Base-by-base conservation (phyloP, 2,888 invertebrate species). In the Apamea monoglypha region DNA sequence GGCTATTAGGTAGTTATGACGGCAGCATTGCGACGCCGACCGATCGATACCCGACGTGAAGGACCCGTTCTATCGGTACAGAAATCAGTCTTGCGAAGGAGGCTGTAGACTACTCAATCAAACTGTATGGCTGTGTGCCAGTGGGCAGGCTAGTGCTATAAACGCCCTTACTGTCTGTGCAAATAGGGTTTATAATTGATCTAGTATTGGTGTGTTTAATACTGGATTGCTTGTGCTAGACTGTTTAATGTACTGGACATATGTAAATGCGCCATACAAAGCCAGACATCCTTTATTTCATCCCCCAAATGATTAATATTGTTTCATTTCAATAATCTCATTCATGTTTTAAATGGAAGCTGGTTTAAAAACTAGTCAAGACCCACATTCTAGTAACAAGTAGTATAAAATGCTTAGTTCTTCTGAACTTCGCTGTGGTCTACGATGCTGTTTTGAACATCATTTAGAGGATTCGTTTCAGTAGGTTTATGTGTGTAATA, bases 41-140 rank as follows among this genome's bases (percentile, higher is more conserved):
- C 14, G 44, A 61, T 56, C 44, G 2, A 3, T 40, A 16, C 5
- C 16, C 16, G 12, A n/a, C 80, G 61, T 68, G 53, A 53, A n/a
- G 47, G 47, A 47, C 32, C 44, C 36, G n/a, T 36, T 47, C 25
- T 21, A 5, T n/a, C 5, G 25, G 40, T 29, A 14, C 36, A 36
- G 76, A 29, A 18, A 32, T 12, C 29, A 18, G 50, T 8, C 68
- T 40, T 50, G 69, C 32, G 21, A 16, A 32, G 53, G 21, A 69
- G n/a, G 21, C 21, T 18, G 44, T 44, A 21, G 32, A 44, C 18
- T 44, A 56, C 61, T 64, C 29, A 29, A n/a, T 59, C 29, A 50
- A 53, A 78, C 14, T 21, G n/a, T 44, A n/a, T 64, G 79, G 25
- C 63, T 36, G 5, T 36, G 32, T 47, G 79, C 71, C 63, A 71